A percentile compares a stretch with the other conserved stretches of the same genome.
phyloP scores from a whole-genome alignment of 2,888 invertebrate species.

The Drosophila mimica region DNA sequence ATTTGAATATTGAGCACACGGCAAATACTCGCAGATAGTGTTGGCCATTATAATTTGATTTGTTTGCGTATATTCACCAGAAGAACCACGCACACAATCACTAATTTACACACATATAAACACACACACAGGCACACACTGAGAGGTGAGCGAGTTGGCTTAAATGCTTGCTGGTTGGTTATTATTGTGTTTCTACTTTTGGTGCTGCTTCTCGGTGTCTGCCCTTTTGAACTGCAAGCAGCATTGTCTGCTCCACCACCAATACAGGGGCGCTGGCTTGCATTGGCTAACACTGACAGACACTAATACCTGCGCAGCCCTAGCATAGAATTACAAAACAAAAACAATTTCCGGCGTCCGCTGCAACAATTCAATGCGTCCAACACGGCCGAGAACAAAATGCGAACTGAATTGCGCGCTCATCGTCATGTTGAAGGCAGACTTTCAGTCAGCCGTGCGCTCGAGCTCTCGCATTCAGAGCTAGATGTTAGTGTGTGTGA shows the following conservation, averaged over 20 bases:
- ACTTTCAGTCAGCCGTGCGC: constrained; percentile 53
- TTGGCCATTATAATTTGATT: constrained; percentile 54
- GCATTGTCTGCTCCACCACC: constrained; percentile 55
- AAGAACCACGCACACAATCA: constrained; percentile 37
- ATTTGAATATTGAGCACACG: constrained; percentile 68
- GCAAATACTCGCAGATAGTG: constrained; percentile 28
- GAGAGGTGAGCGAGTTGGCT: constrained; percentile 56
- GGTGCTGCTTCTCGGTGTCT: constrained; percentile 44
- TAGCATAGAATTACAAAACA: constrained; percentile 57
- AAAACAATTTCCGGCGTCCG: constrained; percentile 50
- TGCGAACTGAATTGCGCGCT: constrained; percentile 69
- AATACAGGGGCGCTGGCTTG: constrained; percentile 51
- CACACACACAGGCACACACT: constrained; percentile 27
- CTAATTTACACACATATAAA: constrained; percentile 5
- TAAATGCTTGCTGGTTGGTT: constrained; percentile 43
- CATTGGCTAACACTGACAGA: constrained; percentile 66
- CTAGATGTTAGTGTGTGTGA: constrained; percentile 40
- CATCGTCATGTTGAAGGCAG: constrained; percentile 41
- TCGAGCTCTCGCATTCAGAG: constrained; percentile 46
- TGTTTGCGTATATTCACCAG: constrained; percentile 48
- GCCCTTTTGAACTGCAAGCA: constrained; percentile 79
- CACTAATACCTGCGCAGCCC: constrained; percentile 57
- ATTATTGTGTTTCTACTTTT: constrained; percentile 43
- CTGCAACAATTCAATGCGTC: constrained; percentile 41
- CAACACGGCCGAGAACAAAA: constrained; percentile 74